Base-by-base conservation (phyloP, 2,113 vertebrate genomes). In the Acrocephalus kingi region DNA sequence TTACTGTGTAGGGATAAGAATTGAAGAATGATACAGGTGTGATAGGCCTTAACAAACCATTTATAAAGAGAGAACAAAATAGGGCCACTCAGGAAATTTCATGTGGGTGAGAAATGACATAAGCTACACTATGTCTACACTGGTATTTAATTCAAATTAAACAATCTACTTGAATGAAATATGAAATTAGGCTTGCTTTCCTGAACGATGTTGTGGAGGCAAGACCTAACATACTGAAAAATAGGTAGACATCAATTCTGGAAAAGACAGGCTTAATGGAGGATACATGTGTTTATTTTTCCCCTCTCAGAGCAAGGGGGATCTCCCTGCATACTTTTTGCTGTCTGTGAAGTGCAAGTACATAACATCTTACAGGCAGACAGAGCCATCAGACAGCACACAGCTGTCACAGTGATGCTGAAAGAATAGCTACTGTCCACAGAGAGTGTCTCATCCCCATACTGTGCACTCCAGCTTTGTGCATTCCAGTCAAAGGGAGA, bases 391-490 rank as follows among this genome's bases (percentile, higher is more conserved):
- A 80, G 85, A 81, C 45, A 68, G 82, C 88, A 86, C 71, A 67
- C 90, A 93, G 94, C 89, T 96, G 93, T 82, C 93, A 89, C 75
- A 82, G 81, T 75, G 90, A 85, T 91, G 76, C 78, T 96, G 95
- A 93, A 96, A 94, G 86, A 74, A 79, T 3, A 39, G 20, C 28
- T 90, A 4, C 67, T 69, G n/a, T 79, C 55, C 37, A 30, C 1
- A 51, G n/a, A 61, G 35, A 49, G 80, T 17, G 72, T 84, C 87
- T 55, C 43, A 52, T 87, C 91, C 89, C 66, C 33, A 15, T 15
- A 33, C 39, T 30, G 43, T 69, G 63, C 67, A n/a, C 45, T 86
- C 52, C 58, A 72, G 23, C 2, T 0, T 55, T 59, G 51, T 39
- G 27, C 21, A 19, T 46, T 91, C 89, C 68, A 90, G 82, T 58